Base-by-base conservation (phyloP, 2,113 vertebrate species). In the Acanthochromis polyacanthus region DNA sequence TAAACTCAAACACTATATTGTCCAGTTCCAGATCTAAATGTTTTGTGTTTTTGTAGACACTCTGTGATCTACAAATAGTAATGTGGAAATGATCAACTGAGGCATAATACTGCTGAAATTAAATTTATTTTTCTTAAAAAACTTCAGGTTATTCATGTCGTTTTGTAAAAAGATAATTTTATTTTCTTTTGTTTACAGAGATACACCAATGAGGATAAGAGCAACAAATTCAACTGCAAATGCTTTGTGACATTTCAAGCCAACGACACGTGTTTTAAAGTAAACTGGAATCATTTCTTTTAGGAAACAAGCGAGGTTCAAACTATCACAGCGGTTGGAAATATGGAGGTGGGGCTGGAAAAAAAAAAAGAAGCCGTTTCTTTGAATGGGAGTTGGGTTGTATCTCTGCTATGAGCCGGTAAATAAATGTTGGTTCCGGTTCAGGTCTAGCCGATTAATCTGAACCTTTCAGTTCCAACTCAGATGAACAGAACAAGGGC, bases 361-460 rank as follows among this genome's bases (percentile, higher is more conserved):
- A 57, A 53, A 25, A 30, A 48, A 50, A 19, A 20, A 8, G 36
- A 25, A 25, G 25, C 5, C 4, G 30, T 61, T 58, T 63, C 68
- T 66, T 60, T 84, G 60, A 80, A 86, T 73, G 60, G 28, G 53
- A 70, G 52, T 20, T 67, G 45, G 72, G 36, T 68, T 68, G 45
- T 57, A 70, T 80, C 68, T 87, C 71, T 48, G 63, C 57, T 50
- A 38, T 30, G 52, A 78, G 66, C 78, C 57, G 56, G 69, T 83
- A 81, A 91, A 90, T 86, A 90, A 89, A 87, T 64, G 87, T 77
- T 82, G 90, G 77, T 93, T 91, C 83, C 67, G 75, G 90, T 85
- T 93, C 72, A 83, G 78, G 61, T 80, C 65, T 51, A 73, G 75
- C 74, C 16, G 71, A 91, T 93, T 88, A 89, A 88, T 88, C 80